Base-by-base conservation (phyloP, 2,888 invertebrate species). In the Apamea anceps region DNA sequence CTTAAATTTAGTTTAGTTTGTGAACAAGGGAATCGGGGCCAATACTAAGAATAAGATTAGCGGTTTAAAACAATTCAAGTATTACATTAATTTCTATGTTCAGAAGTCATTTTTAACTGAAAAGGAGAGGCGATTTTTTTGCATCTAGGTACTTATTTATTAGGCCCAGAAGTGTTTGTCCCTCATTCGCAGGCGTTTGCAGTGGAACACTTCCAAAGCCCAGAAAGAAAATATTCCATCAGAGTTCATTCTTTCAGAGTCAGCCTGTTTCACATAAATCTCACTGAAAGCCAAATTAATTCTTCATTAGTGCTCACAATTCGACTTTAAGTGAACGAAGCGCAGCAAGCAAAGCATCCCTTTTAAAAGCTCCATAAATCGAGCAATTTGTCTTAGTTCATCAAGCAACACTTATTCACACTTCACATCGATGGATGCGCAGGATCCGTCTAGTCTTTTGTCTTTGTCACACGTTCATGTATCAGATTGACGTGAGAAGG, bases 351-450 rank as follows among this genome's bases (percentile, higher is more conserved):
- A 13, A 68, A 82, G 67, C 68, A 28, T 79, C 73, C 48, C 73
- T 68, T 84, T 79, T 73, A 79, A 80, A 68, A 71, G 75, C 73
- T 80, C 57, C 70, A 71, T 78, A 79, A 67, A 82, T 68, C 54
- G 51, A 75, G 71, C 79, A 81, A 88, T 89, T 86, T 85, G 86
- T 87, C 78, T 84, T 75, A 78, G 74, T 86, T 80, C 79, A 88
- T 87, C 78, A 83, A 75, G 63, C 45, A 73, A 68, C 81, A 79
- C 80, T 85, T 82, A 85, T 83, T 77, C 67, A 82, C 80, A 75
- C 70, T 78, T 67, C 57, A 75, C 66, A 70, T 81, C 28, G 70
- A 77, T 51, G 42, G 60, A 80, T 72, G 45, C 76, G 63, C 73
- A 68, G 51, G 54, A 75, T 75, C 57, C 28, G 21, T 42, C n/a